Conservation (phyloP, 2,797 vertebrate species). For the Lagocephalus sceleratus region DNA sequence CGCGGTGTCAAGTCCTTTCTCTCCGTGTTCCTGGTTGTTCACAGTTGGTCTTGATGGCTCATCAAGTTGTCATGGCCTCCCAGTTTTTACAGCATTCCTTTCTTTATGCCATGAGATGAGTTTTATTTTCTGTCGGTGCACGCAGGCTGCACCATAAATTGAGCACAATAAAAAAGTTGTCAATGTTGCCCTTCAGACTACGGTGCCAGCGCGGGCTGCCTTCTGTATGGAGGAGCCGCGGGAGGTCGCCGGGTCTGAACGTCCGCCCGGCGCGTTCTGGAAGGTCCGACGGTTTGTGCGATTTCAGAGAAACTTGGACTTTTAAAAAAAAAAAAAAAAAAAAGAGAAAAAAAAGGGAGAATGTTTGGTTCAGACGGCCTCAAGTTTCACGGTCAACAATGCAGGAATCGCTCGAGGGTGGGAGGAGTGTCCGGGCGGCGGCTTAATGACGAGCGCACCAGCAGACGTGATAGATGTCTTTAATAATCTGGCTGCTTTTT, state of each 20-base stretch:
- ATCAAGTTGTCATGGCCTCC: conserved; percentile 56
- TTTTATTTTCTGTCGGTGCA: conserved; percentile 32
- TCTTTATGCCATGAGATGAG: conserved; percentile 52
- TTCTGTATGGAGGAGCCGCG: too few relatives aligned
- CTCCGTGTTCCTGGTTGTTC: conserved; percentile 40
- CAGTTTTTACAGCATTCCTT: conserved; percentile 62
- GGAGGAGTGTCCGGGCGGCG: conserved; percentile 26
- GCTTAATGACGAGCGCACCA: conserved; percentile 49
- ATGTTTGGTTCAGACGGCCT: conserved; percentile 24
- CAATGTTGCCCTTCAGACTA: too few relatives aligned
- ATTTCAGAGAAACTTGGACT: too few relatives aligned
- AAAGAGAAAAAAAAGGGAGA: conserved; percentile 24
- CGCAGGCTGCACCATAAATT: conserved; percentile 40
- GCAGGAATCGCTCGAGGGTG: conserved; percentile 43
- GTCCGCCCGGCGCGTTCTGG: too few relatives aligned
- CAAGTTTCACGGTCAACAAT: conserved; percentile 48
- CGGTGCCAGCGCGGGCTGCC: too few relatives aligned
- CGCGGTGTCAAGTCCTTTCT: conserved; percentile 49
- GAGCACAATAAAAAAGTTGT: too few relatives aligned
- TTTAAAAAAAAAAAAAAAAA: too few relatives aligned
- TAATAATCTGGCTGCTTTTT: conserved; percentile 72
- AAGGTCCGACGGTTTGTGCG: too few relatives aligned
- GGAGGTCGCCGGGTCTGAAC: too few relatives aligned
- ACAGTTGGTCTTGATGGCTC: conserved; percentile 53
- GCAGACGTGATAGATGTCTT: conserved; percentile 75